Evolutionary conservation across 2,888 invertebrate genomes (phyloP), one percentile per base, ranked within the genome.

Genomic region (Acheta domesticus): DNA sequence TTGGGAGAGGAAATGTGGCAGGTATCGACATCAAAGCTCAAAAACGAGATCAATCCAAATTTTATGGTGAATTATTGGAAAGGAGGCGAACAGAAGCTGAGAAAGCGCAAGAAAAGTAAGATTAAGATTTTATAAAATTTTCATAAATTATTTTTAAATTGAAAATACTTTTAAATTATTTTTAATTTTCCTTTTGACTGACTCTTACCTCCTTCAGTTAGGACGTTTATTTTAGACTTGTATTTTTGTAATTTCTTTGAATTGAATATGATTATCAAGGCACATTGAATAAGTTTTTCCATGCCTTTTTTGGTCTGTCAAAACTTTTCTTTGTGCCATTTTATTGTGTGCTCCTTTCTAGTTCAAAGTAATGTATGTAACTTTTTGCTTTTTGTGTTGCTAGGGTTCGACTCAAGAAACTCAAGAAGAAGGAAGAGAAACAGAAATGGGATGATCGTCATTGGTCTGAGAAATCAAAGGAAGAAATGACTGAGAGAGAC

Each of bases 391-490:
- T 8, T 0, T 62, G 16, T 36, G 19, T 78, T 80, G 79, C 48
- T 81, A 86, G 84, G 84, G 91, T 95, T 82, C 91, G 98, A 48
- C 88, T 98, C 81, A 97, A 96, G 85, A 97, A 97, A 86, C 94
- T 97, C 0, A 94, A 96, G 84, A 93, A 94, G 85, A 96, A 96
- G 87, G 99, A 99, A 88, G 99, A 98, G 83, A 99, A 99, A 88
- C 97, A 98, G 85, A 94, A 96, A 85, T 99, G 97, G 96, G 99
- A 99, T 87, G 99, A 99, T 86, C 91, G 99, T 11, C 99, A 99
- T 87, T 99, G 99, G 99, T 94, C 96, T 5, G 98, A 99, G 85
- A 99, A 99, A 86, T 93, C 93, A 14, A 88, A 93, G 0, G 92
- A 93, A 78, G 98, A 99, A 87, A 99, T 99, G 99, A 96, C 96